Percentiles rank a stretch among this genome's conserved stretches.
Conservation (phyloP, 2,888 invertebrate genomes). For the Noctua janthina region DNA sequence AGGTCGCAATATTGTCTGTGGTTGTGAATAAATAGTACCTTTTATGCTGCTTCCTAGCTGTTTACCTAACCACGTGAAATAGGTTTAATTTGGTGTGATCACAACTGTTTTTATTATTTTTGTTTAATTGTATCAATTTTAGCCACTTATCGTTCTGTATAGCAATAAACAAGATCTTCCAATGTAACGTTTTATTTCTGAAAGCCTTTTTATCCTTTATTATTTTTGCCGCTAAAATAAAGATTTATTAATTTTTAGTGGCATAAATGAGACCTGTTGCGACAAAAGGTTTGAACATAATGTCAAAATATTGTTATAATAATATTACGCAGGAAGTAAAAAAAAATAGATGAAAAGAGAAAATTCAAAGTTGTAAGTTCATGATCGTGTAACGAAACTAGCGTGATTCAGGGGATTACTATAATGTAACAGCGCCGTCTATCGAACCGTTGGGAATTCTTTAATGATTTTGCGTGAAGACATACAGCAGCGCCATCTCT, state of each 20-base stretch:
- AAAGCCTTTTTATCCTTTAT: neutral
- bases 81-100: constrained; percentile 36
- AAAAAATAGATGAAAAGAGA: neutral
- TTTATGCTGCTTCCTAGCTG: neutral
- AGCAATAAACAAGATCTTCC: constrained; percentile 71
- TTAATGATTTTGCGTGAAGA: neutral
- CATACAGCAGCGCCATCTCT: neutral
- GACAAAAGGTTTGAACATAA: neutral
- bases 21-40: constrained; percentile 24
- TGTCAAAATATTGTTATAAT: neutral
- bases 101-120: constrained; percentile 48
- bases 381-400: neutral
- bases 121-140: constrained; percentile 64
- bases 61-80: constrained; percentile 8
- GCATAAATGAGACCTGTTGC: neutral
- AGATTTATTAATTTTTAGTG: neutral
- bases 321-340: neutral
- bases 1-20: constrained; percentile 19
- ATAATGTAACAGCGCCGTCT: neutral
- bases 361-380: neutral
- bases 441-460: neutral
- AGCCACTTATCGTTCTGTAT: constrained; percentile 69
- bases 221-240: neutral
- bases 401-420: neutral
- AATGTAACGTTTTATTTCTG: constrained; percentile 55